phyloP scores from a whole-genome alignment of 2,797 vertebrate genomes.

The Aldrovandia affinis region DNA sequence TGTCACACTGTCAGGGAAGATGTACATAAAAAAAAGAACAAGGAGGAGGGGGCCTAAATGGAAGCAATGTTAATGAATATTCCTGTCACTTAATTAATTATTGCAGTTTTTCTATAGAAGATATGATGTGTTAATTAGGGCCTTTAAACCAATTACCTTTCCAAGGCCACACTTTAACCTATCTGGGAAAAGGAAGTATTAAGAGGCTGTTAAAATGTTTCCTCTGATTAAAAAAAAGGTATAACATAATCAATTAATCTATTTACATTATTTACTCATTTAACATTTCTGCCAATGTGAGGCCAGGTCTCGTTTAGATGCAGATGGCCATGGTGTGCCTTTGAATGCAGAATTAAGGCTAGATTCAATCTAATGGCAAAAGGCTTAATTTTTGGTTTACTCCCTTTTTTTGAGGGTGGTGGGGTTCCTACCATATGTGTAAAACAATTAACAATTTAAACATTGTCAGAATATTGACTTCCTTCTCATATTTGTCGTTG shows the following conservation, averaged over 20 bases:
- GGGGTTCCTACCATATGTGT: not conserved
- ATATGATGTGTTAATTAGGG: slow-evolving; percentile 82
- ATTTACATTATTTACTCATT: not conserved
- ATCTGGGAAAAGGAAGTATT: slow-evolving; percentile 49
- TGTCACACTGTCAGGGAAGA: slow-evolving; percentile 75
- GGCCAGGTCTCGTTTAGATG: not conserved
- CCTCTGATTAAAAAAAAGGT: not conserved
- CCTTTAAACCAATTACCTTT: slow-evolving; percentile 80
- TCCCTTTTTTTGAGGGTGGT: not conserved
- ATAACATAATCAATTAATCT: not conserved
- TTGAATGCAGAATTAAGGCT: not conserved
- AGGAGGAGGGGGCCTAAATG: slow-evolving; percentile 78
- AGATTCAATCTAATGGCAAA: not conserved
- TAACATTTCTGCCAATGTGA: not conserved
- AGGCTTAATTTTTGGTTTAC: not conserved
- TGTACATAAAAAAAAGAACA: slow-evolving; percentile 82
- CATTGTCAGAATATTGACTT: not conserved
- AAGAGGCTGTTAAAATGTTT: slow-evolving; percentile 11
- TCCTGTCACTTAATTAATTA: slow-evolving; percentile 84
- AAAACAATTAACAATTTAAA: not conserved
- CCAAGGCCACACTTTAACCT: slow-evolving; percentile 77
- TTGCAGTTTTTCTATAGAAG: slow-evolving; percentile 78
- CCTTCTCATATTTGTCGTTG: slow-evolving; percentile 3
- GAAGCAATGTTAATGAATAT: slow-evolving; percentile 82
- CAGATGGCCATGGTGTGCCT: not conserved